These are phyloP conservation scores for Trichogramma pretiosum DNA, from an alignment of 1,140 invertebrate species.

Conservation along the genomic window DNA sequence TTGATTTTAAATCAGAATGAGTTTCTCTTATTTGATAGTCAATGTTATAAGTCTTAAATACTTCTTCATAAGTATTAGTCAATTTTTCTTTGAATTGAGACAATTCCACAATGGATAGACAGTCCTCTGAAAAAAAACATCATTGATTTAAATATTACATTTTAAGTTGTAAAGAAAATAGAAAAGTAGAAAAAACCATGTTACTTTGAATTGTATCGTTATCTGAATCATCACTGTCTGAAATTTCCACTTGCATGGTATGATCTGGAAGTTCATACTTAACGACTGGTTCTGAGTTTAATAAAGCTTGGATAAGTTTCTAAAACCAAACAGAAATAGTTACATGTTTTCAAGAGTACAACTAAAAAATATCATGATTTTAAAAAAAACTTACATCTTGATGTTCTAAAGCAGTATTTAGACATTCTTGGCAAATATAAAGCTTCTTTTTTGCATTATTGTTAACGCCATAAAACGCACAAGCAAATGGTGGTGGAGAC, in stretches of 20 bases:
- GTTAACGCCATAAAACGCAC: conserved; percentile 46
- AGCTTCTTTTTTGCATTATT: conserved; percentile 39
- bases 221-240: conserved; percentile 46
- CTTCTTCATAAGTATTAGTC: conserved; percentile 24
- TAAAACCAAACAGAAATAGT: conserved; percentile 22
- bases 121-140: neutral
- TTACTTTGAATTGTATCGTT: conserved; percentile 28
- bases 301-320: conserved; percentile 36
- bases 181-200: neutral
- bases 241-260: conserved; percentile 49
- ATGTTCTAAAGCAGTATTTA: conserved; percentile 37
- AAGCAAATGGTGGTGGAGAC: conserved; percentile 45
- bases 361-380: neutral
- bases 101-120: conserved; percentile 29
- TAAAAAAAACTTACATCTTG: conserved; percentile 38
- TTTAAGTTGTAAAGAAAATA: neutral
- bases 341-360: conserved; percentile 1
- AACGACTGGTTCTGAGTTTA: conserved; percentile 38
- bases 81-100: conserved; percentile 29
- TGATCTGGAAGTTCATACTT: conserved; percentile 47
- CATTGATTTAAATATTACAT: neutral
- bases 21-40: conserved; percentile 34
- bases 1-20: conserved; percentile 23
- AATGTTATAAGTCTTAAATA: conserved; percentile 34
- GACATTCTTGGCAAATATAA: conserved; percentile 46